Percentiles rank a stretch among this genome's conserved stretches.
These are phyloP conservation scores for Yoshiicerus persimilis DNA, from an alignment of 1,140 invertebrate genomes.

Conservation along the genomic window DNA sequence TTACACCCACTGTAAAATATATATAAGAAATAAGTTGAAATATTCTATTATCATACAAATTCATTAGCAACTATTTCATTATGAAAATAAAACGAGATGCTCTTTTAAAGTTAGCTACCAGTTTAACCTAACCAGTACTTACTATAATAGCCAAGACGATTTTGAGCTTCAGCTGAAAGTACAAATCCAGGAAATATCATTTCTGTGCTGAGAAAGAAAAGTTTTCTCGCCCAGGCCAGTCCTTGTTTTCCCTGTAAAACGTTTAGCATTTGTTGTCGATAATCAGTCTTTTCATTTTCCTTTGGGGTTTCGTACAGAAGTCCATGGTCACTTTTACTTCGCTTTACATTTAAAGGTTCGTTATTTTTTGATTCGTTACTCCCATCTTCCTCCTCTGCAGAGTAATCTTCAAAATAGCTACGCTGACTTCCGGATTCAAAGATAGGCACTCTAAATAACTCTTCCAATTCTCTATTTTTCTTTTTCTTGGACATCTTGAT, in stretches of 20 bases:
- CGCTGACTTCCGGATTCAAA: not conserved
- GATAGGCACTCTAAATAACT: constrained; percentile 4
- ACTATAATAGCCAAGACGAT: constrained; percentile 3
- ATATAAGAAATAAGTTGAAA: too few species aligned
- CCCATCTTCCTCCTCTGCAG: not conserved
- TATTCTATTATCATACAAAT: too few species aligned
- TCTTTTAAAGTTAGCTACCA: too few species aligned
- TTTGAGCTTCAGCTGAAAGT: not conserved
- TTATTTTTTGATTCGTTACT: not conserved
- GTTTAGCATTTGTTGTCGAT: not conserved
- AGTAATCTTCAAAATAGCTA: not conserved
- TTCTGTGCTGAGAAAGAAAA: constrained; percentile 30
- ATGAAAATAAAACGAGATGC: too few species aligned
- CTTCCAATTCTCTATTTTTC: not conserved
- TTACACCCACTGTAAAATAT: constrained; percentile 19
- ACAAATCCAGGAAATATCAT: constrained; percentile 32
- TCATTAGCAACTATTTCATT: too few species aligned
- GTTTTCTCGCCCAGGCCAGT: constrained; percentile 25
- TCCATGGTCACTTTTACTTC: not conserved
- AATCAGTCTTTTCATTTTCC: not conserved
- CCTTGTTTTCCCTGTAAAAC: constrained; percentile 5
- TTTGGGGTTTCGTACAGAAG: not conserved
- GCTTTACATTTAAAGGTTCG: too few species aligned
- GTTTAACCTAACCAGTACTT: not conserved
- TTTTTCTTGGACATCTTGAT: not conserved